Percentiles rank a stretch among this genome's conserved stretches.
These are phyloP conservation scores for Trochalopteron elliotii DNA, from an alignment of 2,113 vertebrate genomes.

Conservation along the genomic window DNA sequence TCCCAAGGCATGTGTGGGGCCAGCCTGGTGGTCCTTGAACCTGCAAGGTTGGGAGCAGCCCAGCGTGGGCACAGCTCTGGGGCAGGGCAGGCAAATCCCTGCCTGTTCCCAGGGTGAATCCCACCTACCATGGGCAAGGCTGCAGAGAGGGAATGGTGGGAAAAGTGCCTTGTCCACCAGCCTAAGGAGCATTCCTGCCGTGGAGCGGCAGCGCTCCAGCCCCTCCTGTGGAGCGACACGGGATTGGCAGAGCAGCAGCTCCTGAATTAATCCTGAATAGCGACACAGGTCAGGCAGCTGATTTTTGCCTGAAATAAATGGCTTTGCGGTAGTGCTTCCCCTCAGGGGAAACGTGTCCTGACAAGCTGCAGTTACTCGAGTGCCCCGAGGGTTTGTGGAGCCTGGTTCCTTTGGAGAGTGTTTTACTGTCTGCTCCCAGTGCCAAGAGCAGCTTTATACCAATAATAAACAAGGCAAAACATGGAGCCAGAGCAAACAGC, in stretches of 20 bases:
- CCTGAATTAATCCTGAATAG: neutral
- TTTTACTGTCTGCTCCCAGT: neutral
- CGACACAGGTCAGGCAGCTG: neutral
- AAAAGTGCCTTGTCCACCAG: accelerated
- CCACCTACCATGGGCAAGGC: accelerated
- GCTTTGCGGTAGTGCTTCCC: neutral
- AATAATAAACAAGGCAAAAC: neutral
- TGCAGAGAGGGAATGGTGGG: accelerated
- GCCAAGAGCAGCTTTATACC: neutral
- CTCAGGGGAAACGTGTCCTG: neutral
- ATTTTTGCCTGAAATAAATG: neutral
- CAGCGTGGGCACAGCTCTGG: accelerated
- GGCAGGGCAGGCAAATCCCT: neutral
- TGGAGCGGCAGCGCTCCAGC: neutral
- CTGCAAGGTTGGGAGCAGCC: neutral
- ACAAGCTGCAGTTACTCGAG: neutral
- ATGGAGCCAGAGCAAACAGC: neutral
- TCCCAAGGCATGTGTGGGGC: accelerated
- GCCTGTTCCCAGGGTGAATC: neutral
- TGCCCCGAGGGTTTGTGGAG: neutral
- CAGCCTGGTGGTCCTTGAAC: neutral
- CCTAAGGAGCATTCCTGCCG: neutral
- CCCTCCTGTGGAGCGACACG: neutral
- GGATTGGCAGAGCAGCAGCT: neutral
- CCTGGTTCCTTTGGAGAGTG: neutral